Percentiles rank a stretch among this genome's conserved stretches.
Conservation (phyloP, 2,113 vertebrate species). For the Albula goreensis region DNA sequence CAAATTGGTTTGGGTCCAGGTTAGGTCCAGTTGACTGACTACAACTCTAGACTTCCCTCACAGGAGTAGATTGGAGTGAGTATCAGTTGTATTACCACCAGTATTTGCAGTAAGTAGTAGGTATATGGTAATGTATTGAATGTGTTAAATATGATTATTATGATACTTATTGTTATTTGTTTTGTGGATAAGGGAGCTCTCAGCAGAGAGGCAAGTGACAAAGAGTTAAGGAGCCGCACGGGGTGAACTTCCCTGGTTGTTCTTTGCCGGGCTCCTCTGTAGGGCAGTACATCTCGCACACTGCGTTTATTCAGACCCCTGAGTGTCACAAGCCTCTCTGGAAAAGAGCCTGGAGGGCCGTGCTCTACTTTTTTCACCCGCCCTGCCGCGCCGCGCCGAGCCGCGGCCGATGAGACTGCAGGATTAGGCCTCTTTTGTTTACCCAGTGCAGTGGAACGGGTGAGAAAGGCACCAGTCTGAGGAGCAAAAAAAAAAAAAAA, state of each 20-base stretch:
- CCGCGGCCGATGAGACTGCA: background rate
- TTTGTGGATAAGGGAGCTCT: slow-evolving; percentile 15
- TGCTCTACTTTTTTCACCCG: slow-evolving; percentile 2
- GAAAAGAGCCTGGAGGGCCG: slow-evolving; percentile 64
- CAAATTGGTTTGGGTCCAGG: too few relatives aligned
- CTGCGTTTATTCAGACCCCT: slow-evolving; percentile 67
- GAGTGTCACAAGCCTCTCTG: slow-evolving; percentile 70
- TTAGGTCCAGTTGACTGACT: too few relatives aligned
- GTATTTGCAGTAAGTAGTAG: too few relatives aligned
- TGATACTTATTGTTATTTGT: background rate
- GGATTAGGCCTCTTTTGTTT: background rate
- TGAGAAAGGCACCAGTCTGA: slow-evolving; percentile 22
- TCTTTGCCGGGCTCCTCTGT: slow-evolving; percentile 66
- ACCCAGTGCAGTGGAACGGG: background rate
- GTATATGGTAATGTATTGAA: too few relatives aligned
- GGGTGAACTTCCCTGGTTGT: slow-evolving; percentile 54
- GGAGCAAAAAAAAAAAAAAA: slow-evolving; percentile 33
- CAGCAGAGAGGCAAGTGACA: slow-evolving; percentile 29
- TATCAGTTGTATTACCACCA: too few relatives aligned
- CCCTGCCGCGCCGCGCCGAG: slow-evolving; percentile 26
- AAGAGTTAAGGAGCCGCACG: slow-evolving; percentile 59
- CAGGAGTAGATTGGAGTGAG: too few relatives aligned
- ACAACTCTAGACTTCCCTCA: too few relatives aligned
- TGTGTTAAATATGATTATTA: background rate
- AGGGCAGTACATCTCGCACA: slow-evolving; percentile 68